These are phyloP conservation scores for Listronotus bonariensis DNA, from an alignment of 1,140 invertebrate genomes.

Conservation along the genomic window DNA sequence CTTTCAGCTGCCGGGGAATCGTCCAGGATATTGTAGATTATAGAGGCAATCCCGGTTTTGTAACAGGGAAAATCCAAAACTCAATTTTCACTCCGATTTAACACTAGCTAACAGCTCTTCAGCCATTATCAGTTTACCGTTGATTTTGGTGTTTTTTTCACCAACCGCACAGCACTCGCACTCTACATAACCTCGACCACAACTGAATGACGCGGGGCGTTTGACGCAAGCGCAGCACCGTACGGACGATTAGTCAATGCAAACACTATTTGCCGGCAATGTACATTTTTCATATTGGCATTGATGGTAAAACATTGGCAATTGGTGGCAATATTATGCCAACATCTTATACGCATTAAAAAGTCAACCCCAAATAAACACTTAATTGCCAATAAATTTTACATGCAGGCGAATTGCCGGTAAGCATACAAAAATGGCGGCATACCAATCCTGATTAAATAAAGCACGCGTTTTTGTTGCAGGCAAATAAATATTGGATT, in stretches of 20 bases:
- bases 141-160: conserved; percentile 48
- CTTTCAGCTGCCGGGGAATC: conserved; percentile 87
- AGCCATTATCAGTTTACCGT: conserved; percentile 71
- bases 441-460: too few relatives aligned
- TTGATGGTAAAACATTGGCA: too few relatives aligned
- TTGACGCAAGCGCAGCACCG: conserved; percentile 39
- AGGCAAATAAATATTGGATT: too few relatives aligned
- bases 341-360: too few relatives aligned
- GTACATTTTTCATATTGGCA: too few relatives aligned
- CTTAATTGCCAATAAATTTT: too few relatives aligned
- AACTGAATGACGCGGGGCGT: conserved; percentile 34
- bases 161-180: conserved; percentile 42
- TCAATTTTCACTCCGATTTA: conserved; percentile 80
- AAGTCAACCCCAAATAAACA: too few relatives aligned
- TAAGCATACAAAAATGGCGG: too few relatives aligned
- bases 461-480: too few relatives aligned
- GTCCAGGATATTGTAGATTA: conserved; percentile 89
- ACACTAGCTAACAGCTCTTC: conserved; percentile 83
- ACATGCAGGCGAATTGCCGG: too few relatives aligned
- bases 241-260: conserved; percentile 1
- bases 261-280: too few relatives aligned
- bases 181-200: conserved; percentile 51
- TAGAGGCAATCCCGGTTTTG: conserved; percentile 86
- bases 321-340: too few relatives aligned
- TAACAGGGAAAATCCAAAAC: conserved; percentile 86